Evolutionary conservation across 2,113 vertebrate genomes (phyloP), one percentile per base, ranked within the genome.

Genomic region (Anhinga rufa): DNA sequence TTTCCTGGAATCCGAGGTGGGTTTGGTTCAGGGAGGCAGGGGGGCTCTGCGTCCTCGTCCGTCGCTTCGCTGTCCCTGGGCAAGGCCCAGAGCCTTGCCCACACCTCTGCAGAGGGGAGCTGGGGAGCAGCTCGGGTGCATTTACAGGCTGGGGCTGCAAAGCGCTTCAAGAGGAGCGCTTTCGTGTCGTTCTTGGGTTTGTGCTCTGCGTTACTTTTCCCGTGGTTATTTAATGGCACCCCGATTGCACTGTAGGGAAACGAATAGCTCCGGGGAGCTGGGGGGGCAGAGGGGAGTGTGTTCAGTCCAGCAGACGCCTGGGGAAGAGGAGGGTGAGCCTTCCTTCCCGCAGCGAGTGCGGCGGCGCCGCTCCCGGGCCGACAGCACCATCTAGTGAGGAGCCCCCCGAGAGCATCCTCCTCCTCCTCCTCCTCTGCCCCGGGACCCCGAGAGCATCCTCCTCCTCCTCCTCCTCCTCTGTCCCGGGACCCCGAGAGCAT

Each of bases 51-150:
- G 20, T 18, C 70, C 58, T 25, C 46, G 7, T 12, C 40, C 12
- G 24, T 31, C 44, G 4, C 52, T 3, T 8, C 0, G 3, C 49
- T 36, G 28, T 36, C 7, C 40, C 36, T 7, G 57, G 16, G 46
- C 34, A 4, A 1, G 2, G 11, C 29, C 2, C 1, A 0, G 2
- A 5, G 36, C 1, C 4, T 4, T 6, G 26, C 60, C 66, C 1
- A 4, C 4, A 3, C 17, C 44, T 31, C 40, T 19, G 81, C 48
- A 8, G 68, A 10, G 15, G 9, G 9, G 24, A 15, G 40, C 17
- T 11, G 10, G 0, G 8, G 15, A 12, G 9, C 28, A 15, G 40
- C 17, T 11, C 12, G 0, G 8, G 0, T 14, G 52, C 11, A 0
- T 3, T 32, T 21, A 1, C 1, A 36, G 70, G 16, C 1, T 10